A percentile compares a stretch with the other conserved stretches of the same genome.
Conservation (phyloP, 2,797 vertebrate species). For the Amphiprion clarkii region DNA sequence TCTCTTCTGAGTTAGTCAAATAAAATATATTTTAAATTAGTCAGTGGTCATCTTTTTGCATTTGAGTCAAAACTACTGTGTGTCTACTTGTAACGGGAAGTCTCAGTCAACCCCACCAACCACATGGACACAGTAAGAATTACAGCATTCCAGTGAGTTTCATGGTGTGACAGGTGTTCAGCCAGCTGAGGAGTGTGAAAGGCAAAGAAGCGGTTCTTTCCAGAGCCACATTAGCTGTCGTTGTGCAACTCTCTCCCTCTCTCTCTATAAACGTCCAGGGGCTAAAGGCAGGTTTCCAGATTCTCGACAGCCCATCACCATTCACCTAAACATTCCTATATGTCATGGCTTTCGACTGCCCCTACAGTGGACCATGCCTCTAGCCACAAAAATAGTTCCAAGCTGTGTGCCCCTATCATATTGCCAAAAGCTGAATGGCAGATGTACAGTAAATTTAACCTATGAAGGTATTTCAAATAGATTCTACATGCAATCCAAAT, state of each 20-base stretch:
- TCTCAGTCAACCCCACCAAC: too few species aligned
- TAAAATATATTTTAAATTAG: neutral
- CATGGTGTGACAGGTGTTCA: slow-evolving; percentile 31
- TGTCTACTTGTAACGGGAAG: too few species aligned
- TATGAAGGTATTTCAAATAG: neutral
- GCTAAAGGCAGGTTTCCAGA: slow-evolving; percentile 16
- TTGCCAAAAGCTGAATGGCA: neutral
- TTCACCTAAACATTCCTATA: neutral
- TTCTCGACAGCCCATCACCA: slow-evolving; percentile 23
- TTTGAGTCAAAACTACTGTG: neutral
- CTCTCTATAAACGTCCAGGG: neutral
- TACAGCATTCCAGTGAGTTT: neutral
- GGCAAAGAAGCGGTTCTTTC: slow-evolving; percentile 21
- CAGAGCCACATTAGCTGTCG: neutral
- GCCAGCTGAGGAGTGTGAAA: slow-evolving; percentile 35
- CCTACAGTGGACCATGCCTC: neutral
- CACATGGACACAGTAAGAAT: neutral
- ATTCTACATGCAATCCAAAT: too few species aligned
- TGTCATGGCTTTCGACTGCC: neutral
- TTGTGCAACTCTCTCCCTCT: neutral
- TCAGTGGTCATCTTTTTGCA: neutral
- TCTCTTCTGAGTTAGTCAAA: too few species aligned
- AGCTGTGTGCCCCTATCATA: neutral
- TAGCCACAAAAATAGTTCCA: neutral
- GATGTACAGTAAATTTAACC: neutral